phyloP scores from a whole-genome alignment of 2,113 vertebrate species.

The Rhabdomys dilectus region DNA sequence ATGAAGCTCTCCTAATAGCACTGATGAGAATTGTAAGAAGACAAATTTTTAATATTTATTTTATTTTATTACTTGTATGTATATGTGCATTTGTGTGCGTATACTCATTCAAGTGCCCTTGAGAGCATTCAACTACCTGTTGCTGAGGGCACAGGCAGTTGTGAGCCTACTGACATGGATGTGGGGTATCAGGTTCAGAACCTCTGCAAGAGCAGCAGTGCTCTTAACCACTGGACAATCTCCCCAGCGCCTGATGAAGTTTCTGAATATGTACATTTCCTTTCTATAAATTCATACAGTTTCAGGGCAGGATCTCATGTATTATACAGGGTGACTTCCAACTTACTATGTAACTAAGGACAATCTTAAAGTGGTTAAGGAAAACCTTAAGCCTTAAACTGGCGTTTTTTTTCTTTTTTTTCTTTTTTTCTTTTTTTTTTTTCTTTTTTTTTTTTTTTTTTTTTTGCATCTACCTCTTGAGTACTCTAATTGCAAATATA shows the following conservation, averaged over 20 bases:
- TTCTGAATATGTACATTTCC: not conserved
- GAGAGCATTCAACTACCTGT: not conserved
- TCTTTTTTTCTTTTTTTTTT: not conserved
- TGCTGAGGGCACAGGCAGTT: not conserved
- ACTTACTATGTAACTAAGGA: not conserved
- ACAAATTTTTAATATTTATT: not conserved
- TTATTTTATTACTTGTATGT: not conserved
- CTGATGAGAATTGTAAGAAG: not conserved
- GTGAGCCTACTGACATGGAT: not conserved
- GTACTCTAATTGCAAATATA: not conserved
- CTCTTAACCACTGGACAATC: not conserved
- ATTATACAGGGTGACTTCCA: not conserved
- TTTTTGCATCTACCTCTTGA: not conserved
- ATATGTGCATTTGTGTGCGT: not conserved
- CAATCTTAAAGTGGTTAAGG: not conserved
- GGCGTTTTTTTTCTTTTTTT: not conserved
- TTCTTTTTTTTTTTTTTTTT: not conserved
- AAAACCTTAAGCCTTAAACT: too few relatives aligned
- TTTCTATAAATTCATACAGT: not conserved
- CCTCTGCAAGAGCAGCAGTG: not conserved
- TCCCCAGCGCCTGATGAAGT: not conserved
- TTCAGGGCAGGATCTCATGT: not conserved
- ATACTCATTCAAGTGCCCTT: not conserved
- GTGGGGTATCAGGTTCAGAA: not conserved
- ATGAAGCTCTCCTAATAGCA: not conserved